Conservation (phyloP, 2,113 vertebrate species). For the Clarias magur region DNA sequence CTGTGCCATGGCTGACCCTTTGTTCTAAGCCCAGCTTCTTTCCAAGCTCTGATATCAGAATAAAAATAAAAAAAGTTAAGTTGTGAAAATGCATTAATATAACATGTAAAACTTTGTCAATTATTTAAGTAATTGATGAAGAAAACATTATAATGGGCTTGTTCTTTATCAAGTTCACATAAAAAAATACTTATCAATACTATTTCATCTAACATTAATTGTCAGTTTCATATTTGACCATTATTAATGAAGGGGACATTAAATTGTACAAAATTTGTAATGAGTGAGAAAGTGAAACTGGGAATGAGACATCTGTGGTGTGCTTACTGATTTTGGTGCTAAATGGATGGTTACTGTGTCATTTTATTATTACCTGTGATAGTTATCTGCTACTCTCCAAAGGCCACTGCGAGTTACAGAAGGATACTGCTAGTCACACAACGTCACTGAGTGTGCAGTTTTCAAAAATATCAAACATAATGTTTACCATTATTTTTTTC, state of each 20-base stretch:
- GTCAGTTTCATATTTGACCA: background rate
- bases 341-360: background rate
- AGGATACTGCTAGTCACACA: background rate
- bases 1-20: conserved; percentile 12
- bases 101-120: background rate
- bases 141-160: too few relatives aligned
- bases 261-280: background rate
- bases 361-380: background rate
- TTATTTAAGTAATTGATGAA: background rate
- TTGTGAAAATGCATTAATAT: background rate
- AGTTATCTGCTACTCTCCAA: background rate
- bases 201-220: background rate
- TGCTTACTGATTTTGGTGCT: background rate
- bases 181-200: background rate
- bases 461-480: background rate
- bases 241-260: background rate
- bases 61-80: background rate
- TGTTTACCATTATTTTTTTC: background rate
- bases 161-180: background rate
- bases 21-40: background rate
- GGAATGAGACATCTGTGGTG: background rate
- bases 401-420: background rate
- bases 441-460: background rate
- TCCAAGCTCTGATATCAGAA: background rate
- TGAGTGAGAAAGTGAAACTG: background rate